phyloP scores from a whole-genome alignment of 2,113 vertebrate species.

The Pseudonaja textilis region DNA sequence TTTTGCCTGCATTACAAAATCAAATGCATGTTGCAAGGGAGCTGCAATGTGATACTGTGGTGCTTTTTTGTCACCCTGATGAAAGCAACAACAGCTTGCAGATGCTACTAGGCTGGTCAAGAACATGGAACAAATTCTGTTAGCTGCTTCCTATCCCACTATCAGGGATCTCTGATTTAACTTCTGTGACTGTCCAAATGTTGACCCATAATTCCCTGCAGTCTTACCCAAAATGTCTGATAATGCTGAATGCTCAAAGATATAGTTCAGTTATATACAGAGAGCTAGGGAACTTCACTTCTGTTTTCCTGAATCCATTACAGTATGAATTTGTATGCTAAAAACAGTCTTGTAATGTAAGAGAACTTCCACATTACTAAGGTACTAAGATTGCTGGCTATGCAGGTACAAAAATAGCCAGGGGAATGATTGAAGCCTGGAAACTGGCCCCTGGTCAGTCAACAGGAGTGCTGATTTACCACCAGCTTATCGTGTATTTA shows the following conservation, averaged over 20 bases:
- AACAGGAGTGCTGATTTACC: neutral
- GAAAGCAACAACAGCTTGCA: neutral
- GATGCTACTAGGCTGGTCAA: neutral
- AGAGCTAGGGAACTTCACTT: neutral
- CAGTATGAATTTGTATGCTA: neutral
- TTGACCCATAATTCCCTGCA: neutral
- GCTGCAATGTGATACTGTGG: neutral
- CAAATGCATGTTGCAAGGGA: neutral
- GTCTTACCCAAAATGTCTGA: neutral
- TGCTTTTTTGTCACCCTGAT: neutral
- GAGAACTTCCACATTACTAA: neutral
- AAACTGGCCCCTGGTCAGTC: neutral
- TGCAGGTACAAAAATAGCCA: neutral
- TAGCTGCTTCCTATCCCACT: neutral
- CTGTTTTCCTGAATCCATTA: neutral
- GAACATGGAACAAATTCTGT: neutral
- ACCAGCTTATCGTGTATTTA: too few species aligned
- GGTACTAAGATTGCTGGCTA: neutral
- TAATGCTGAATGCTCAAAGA: neutral
- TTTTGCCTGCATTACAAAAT: neutral
- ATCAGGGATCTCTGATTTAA: neutral
- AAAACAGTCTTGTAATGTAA: neutral
- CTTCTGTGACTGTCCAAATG: neutral
- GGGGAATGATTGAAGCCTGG: neutral
- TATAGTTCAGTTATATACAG: neutral